Evolutionary conservation across 2,113 vertebrate genomes (phyloP).

Genomic region (Urocitellus parryii): DNA sequence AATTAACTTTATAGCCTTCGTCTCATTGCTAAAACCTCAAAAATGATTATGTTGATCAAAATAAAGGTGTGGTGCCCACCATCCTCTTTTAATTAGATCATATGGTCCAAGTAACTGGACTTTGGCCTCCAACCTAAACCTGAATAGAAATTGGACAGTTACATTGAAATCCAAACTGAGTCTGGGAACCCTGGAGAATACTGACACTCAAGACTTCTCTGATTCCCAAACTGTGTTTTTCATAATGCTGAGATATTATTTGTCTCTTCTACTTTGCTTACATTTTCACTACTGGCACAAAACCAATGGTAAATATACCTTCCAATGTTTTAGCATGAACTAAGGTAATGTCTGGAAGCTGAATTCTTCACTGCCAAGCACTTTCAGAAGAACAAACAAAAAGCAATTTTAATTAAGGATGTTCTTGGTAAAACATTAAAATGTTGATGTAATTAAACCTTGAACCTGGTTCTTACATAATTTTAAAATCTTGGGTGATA

Average conservation of each 20-base stretch:
- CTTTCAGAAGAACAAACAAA: background rate
- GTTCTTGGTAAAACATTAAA: background rate
- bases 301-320: background rate
- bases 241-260: background rate
- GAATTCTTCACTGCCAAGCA: background rate
- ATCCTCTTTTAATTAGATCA: background rate
- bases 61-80: background rate
- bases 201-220: background rate
- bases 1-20: background rate
- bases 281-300: background rate
- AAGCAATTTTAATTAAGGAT: background rate
- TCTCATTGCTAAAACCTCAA: background rate
- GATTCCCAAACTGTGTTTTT: background rate
- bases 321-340: background rate
- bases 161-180: background rate
- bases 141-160: background rate
- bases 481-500: background rate
- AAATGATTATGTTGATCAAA: background rate
- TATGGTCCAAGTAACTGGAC: background rate
- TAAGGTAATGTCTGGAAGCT: background rate
- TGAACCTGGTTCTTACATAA: background rate
- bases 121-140: background rate
- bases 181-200: background rate
- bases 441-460: background rate
- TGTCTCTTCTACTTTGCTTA: background rate